Evolutionary conservation across 2,113 vertebrate genomes (phyloP).

Genomic region (Trichechus manatus): DNA sequence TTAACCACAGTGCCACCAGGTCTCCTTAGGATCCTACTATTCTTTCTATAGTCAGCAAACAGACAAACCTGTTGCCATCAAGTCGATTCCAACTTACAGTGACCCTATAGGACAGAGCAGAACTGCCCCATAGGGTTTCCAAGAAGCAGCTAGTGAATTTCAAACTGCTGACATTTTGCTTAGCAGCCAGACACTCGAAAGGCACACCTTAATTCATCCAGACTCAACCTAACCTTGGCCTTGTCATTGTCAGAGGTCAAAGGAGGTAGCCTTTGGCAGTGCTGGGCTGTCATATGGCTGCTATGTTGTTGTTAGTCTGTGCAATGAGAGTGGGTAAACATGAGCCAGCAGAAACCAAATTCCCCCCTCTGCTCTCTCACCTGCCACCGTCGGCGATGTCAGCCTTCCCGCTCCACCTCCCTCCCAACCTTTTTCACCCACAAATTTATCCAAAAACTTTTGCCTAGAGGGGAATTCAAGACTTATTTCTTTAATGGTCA

Average conservation of each 20-base stretch:
- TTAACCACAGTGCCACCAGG: neutral
- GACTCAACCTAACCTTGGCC: neutral
- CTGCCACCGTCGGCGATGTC: neutral
- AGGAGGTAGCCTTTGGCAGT: neutral
- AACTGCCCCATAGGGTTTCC: no score
- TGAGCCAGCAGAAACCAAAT: constrained; percentile 16
- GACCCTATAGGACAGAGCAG: no score
- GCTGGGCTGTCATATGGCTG: neutral
- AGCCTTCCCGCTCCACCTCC: neutral
- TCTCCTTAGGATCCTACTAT: neutral
- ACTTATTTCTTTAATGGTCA: constrained; percentile 88
- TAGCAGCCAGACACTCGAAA: neutral
- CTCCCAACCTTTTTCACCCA: constrained; percentile 52
- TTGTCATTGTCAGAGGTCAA: constrained; percentile 20
- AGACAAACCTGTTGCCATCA: no score
- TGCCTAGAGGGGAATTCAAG: constrained; percentile 84
- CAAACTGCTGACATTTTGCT: no score
- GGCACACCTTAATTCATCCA: neutral
- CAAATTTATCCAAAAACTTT: constrained; percentile 83
- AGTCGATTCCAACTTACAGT: no score
- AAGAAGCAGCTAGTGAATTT: no score
- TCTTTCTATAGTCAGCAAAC: neutral
- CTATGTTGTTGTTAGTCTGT: neutral
- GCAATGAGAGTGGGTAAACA: neutral
- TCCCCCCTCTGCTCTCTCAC: neutral